These are phyloP conservation scores for Mobula hypostoma DNA, from an alignment of 2,113 vertebrate species.

Conservation along the genomic window DNA sequence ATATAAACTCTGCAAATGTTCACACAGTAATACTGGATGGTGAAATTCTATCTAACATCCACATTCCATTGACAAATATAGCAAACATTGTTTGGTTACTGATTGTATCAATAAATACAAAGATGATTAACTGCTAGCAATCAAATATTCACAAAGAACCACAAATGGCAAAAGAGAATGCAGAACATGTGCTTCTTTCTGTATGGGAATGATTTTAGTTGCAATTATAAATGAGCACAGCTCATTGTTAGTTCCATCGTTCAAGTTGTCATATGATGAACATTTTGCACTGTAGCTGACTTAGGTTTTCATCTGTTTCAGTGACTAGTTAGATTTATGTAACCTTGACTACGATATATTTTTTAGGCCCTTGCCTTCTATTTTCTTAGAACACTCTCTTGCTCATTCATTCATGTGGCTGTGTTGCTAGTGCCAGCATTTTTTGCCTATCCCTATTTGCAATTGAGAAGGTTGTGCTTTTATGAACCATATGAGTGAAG, in stretches of 20 bases:
- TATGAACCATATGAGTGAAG: neutral
- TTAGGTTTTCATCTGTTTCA: neutral
- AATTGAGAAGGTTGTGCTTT: neutral
- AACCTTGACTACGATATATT: neutral
- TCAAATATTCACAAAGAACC: neutral
- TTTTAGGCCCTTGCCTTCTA: neutral
- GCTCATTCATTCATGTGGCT: neutral
- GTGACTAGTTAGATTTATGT: neutral
- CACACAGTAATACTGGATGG: neutral
- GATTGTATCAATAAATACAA: neutral
- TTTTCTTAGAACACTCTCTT: neutral
- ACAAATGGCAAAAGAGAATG: neutral
- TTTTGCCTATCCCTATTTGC: neutral
- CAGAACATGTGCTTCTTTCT: neutral
- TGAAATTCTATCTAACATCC: neutral
- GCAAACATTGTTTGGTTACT: neutral
- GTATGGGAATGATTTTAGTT: neutral
- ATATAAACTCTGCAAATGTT: neutral
- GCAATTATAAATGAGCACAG: neutral
- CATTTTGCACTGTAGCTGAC: neutral
- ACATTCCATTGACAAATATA: neutral
- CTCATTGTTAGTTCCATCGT: neutral
- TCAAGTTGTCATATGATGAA: neutral
- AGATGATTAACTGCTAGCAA: neutral
- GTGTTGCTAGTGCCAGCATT: neutral